Base-by-base conservation (phyloP, 1,140 invertebrate genomes). In the Rhyzopertha dominica region DNA sequence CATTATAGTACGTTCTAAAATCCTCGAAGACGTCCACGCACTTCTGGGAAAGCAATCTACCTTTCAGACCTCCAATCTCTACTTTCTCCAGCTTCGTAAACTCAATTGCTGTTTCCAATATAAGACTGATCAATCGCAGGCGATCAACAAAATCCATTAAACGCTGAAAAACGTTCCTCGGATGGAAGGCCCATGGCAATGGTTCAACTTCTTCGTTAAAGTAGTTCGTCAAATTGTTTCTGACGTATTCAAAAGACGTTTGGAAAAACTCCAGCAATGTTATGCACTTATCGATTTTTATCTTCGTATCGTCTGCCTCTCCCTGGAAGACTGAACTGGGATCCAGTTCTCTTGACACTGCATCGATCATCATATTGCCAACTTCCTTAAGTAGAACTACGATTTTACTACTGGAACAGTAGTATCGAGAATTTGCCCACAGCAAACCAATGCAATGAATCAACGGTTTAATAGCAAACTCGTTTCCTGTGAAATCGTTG, bases 1-100 rank as follows among this genome's bases (percentile, higher is more conserved):
- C 70, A 45, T 73, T 76, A 61, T 86, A 87, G 0, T 74, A 69
- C 36, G 78, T 74, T 3, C 77, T 73, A 62, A 92, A 95, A 35
- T 88, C 80, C 12, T 87, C 80, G 56, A 61, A 79, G 30, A 74
- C 70, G 32, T 73, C 69, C 30, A 64, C 65, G 38, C 72, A 75
- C 62, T 60, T 65, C 60, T 69, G 47, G 24, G 58, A 60, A 10
- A 90, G 70, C 30, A 69, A 74, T 59, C 82, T 80, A 12, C 87
- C 85, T 63, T 83, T 78, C 10, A 88, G 71, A 1, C 89, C 87
- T 36, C 81, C 82, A 47, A 92, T 78, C 69, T 93, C 90, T 5
- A 92, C 76, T 65, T 87, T 89, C 67, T 93, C 90, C 35, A 94
- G 63, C 62, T 90, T 91, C n/a, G 83, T 63, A 59, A 90, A 90